phyloP scores from a whole-genome alignment of 2,797 vertebrate species.

The Otus scops region DNA sequence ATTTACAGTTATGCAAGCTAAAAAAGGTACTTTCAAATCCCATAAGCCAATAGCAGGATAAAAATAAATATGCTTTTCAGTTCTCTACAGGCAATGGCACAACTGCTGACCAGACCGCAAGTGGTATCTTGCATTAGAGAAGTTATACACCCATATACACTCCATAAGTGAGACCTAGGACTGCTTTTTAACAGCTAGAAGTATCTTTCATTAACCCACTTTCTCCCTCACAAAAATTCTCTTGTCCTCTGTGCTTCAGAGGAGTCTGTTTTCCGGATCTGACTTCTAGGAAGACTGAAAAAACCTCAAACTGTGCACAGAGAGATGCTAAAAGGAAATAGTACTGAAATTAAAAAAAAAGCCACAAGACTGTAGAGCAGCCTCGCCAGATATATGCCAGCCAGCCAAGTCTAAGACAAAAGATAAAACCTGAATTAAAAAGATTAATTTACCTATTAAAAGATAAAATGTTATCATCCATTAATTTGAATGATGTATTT shows the following conservation, averaged over 20 bases:
- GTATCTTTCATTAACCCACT: background rate
- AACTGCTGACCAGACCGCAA: background rate
- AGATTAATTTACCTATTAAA: background rate
- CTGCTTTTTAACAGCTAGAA: background rate
- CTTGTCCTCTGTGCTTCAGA: background rate
- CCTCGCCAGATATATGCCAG: background rate
- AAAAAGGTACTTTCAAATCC: constrained; percentile 34
- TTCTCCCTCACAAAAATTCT: background rate
- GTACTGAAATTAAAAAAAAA: background rate
- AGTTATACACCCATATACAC: background rate
- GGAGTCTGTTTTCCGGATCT: background rate
- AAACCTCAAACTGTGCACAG: background rate
- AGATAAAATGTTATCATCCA: background rate
- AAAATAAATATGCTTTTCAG: constrained; percentile 28
- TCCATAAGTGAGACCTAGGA: background rate
- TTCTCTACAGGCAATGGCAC: background rate
- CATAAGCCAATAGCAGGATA: constrained; percentile 7
- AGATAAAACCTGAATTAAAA: background rate
- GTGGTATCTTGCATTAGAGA: background rate
- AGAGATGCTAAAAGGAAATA: background rate
- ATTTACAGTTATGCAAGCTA: constrained; percentile 40
- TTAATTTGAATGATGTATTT: background rate
- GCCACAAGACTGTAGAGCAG: background rate
- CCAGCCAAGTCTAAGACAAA: background rate
- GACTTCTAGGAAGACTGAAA: constrained; percentile 39